Evolutionary conservation across 2,113 vertebrate genomes (phyloP).

Genomic region (Neogale vison): DNA sequence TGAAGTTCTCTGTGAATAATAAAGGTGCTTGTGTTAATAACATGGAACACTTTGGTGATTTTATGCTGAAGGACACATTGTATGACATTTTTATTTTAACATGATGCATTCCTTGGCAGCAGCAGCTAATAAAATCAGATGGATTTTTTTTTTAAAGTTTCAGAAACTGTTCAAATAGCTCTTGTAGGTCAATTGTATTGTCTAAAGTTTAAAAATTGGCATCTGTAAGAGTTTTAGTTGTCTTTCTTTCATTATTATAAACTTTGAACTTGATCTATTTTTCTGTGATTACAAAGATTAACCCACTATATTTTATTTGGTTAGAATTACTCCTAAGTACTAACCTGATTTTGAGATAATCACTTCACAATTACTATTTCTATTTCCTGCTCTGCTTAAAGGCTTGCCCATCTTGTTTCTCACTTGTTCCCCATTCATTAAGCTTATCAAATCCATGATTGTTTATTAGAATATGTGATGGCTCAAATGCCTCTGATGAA

Average conservation of each 20-base stretch:
- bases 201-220: constrained; percentile 52
- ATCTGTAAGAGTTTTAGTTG: constrained; percentile 69
- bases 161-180: constrained; percentile 69
- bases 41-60: constrained; percentile 55
- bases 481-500: constrained; percentile 66
- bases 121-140: constrained; percentile 59
- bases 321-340: constrained; percentile 51
- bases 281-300: constrained; percentile 29
- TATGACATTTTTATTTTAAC: constrained; percentile 66
- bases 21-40: constrained; percentile 51
- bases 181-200: constrained; percentile 63
- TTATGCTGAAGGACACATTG: constrained; percentile 64
- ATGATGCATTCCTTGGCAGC: constrained; percentile 73
- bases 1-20: constrained; percentile 56
- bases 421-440: neutral
- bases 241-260: constrained; percentile 60
- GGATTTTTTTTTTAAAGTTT: constrained; percentile 45
- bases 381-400: constrained; percentile 62
- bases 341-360: constrained; percentile 56
- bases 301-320: constrained; percentile 20
- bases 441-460: constrained; percentile 33
- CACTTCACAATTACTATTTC: constrained; percentile 13
- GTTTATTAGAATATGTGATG: constrained; percentile 62
- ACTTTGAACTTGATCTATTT: constrained; percentile 38
- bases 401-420: constrained; percentile 43